Percentiles rank a stretch among this genome's conserved stretches.
These are phyloP conservation scores for Corythornis cristatus DNA, from an alignment of 2,113 vertebrate genomes.

Conservation along the genomic window DNA sequence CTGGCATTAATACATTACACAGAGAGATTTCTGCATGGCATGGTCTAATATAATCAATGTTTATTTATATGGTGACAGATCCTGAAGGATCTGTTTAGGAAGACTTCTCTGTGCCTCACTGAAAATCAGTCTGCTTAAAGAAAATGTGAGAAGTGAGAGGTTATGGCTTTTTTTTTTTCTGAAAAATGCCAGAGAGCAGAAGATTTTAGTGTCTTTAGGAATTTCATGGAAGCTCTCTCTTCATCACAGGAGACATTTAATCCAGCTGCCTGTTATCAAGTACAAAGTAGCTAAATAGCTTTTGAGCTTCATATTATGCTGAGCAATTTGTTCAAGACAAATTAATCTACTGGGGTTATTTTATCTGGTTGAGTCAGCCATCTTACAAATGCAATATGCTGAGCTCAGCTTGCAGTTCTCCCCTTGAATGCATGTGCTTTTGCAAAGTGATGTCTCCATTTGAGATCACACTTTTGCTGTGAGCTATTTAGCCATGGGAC, in stretches of 20 bases:
- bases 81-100: not conserved
- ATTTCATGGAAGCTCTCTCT: not conserved
- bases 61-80: not conserved
- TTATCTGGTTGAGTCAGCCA: not conserved
- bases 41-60: not conserved
- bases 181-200: not conserved
- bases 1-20: not conserved
- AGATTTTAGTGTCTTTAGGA: not conserved
- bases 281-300: not conserved
- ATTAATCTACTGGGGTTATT: not conserved
- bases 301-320: not conserved
- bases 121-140: not conserved
- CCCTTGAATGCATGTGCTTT: not conserved
- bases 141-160: not conserved
- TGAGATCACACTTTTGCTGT: not conserved
- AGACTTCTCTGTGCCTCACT: not conserved
- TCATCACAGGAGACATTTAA: not conserved
- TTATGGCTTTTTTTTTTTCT: not conserved
- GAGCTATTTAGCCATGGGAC: not conserved
- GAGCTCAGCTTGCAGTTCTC: not conserved
- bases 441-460: not conserved
- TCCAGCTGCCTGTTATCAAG: not conserved
- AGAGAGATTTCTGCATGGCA: not conserved
- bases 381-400: not conserved
- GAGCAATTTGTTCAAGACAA: not conserved